Evolutionary conservation across 2,113 vertebrate genomes (phyloP), one percentile per base, ranked within the genome.

Genomic region (Cyrtonyx montezumae): DNA sequence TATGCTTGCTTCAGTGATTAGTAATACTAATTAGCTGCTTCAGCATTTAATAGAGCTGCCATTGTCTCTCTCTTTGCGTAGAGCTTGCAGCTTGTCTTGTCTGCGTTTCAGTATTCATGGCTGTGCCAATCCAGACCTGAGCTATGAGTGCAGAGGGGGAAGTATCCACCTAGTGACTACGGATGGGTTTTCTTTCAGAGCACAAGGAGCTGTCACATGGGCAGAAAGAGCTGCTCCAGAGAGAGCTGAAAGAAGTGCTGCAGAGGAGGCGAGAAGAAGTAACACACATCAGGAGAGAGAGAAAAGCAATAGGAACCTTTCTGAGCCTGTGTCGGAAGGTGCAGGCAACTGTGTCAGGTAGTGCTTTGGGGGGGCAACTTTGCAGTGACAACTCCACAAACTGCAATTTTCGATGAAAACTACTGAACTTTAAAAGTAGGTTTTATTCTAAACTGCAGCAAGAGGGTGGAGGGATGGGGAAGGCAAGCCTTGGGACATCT

Each of bases 291-390:
- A 96, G 91, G 84, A 17, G 19, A 6, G 98, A 99, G 92, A 95
- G 93, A 9, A 90, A 95, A 46, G 90, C 95, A 8, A 89, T 99
- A 5, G 97, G 97, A 56, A 94, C 97, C 45, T 90, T 99, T 22
- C 87, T 99, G 84, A 96, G 56, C 70, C 98, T 98, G 98, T 98
- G 97, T 34, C 96, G 66, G 84, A 98, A 92, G 62, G 98, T 98
- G 67, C 90, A 97, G 61, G 94, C 96, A 10, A 85, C 90, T 37
- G 74, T 99, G 23, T 96, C 79, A 97, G 98, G 99, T 99, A 97
- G 4, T 7, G 13, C 22, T 61, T 37, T 55, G 8, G 13, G 40
- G 46, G 9, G 22, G 20, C 21, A 21, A 6, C 55, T 30, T 55
- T 36, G 14, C 51, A 48, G 16, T 15, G 48, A 59, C 40, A 62